These are phyloP conservation scores for Oreochromis grahami DNA, from an alignment of 2,797 vertebrate genomes.

Conservation along the genomic window DNA sequence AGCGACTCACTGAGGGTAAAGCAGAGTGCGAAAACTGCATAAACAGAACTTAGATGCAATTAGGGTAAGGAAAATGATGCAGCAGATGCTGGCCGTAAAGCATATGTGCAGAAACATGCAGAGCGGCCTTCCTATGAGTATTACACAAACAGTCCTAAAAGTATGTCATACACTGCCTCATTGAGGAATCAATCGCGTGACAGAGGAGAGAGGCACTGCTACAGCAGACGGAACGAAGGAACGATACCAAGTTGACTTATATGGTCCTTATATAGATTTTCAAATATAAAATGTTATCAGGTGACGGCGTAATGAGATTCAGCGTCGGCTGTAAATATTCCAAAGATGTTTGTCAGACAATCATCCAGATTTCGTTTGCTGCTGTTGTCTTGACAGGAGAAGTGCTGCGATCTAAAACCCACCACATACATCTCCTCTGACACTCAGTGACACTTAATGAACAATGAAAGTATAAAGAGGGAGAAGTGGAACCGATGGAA, in stretches of 20 bases:
- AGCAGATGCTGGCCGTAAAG: background rate
- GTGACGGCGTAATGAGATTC: background rate
- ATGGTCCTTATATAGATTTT: background rate
- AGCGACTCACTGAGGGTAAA: background rate
- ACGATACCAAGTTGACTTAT: background rate
- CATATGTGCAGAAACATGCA: background rate
- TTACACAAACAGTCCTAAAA: background rate
- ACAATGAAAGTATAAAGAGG: slow-evolving; percentile 36
- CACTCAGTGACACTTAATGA: slow-evolving; percentile 24
- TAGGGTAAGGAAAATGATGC: background rate
- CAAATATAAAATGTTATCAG: background rate
- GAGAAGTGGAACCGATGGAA: slow-evolving; percentile 47
- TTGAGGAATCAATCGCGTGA: fast-evolving
- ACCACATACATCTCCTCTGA: background rate
- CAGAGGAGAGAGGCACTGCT: background rate
- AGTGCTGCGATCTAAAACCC: background rate
- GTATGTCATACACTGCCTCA: background rate
- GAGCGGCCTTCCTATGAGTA: background rate
- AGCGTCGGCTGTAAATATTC: background rate
- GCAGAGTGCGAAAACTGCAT: background rate
- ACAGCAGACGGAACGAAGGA: background rate
- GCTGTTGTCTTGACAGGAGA: background rate
- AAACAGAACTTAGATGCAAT: background rate
- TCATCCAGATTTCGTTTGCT: background rate
- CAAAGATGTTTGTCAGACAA: background rate